Evolutionary conservation across 2,888 invertebrate species (phyloP).

Genomic region (Agrotis puta): DNA sequence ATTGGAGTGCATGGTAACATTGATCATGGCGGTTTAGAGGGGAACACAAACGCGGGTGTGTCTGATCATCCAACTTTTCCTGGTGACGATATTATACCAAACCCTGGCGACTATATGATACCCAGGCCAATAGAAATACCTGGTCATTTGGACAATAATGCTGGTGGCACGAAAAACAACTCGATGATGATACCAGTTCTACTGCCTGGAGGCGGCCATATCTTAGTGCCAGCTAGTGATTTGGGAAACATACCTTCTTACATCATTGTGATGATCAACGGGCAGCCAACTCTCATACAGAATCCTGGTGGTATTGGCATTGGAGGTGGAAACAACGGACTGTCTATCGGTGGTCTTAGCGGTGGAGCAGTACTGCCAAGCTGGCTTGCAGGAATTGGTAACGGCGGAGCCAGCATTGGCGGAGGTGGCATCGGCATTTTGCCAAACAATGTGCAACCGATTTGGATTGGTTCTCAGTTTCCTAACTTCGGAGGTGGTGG

Average conservation of each 20-base stretch:
- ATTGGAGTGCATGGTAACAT: too few relatives aligned
- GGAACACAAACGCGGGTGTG: neutral
- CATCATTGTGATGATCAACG: constrained; percentile 49
- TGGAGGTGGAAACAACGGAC: constrained; percentile 17
- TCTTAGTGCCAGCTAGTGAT: constrained; percentile 8
- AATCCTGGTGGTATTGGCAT: constrained; percentile 31
- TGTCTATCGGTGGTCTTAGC: neutral
- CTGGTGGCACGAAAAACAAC: constrained; percentile 25
- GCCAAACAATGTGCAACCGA: constrained; percentile 31
- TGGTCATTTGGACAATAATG: neutral
- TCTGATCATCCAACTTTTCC: constrained; percentile 12
- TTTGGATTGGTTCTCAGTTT: constrained; percentile 42
- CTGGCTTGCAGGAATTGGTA: constrained; percentile 20
- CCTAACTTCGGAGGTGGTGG: constrained; percentile 28
- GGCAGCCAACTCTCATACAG: constrained; percentile 48
- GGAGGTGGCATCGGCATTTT: constrained; percentile 14
- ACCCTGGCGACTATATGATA: neutral
- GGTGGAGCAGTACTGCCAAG: constrained; percentile 7
- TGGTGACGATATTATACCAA: constrained; percentile 20
- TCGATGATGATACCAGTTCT: constrained; percentile 32
- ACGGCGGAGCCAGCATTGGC: constrained; percentile 3
- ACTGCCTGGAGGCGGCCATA: constrained; percentile 41
- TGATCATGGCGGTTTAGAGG: constrained; percentile 12
- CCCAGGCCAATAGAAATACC: neutral
- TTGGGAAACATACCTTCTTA: constrained; percentile 40